Conservation (phyloP, 2,888 invertebrate species). For the Cantharis rustica region DNA sequence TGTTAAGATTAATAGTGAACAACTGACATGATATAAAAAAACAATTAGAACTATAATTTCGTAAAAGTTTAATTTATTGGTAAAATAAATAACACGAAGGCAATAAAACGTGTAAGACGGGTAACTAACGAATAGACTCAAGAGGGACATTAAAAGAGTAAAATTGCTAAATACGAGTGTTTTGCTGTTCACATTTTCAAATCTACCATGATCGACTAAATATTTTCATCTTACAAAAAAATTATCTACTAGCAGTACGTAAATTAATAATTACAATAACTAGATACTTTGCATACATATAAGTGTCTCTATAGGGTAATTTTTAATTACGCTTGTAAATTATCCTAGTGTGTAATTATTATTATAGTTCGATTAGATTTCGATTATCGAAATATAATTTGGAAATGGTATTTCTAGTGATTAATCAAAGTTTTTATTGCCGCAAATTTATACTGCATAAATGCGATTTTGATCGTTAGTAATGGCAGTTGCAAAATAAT, state of each 20-base stretch:
- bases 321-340: not conserved
- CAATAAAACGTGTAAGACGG: not conserved
- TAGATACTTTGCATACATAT: not conserved
- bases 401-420: not conserved
- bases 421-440: not conserved
- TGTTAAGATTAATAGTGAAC: not conserved
- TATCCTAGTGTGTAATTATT: not conserved
- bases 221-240: not conserved
- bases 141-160: not conserved
- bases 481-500: not conserved
- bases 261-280: not conserved
- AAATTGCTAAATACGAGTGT: not conserved
- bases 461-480: not conserved
- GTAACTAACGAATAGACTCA: not conserved
- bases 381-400: not conserved
- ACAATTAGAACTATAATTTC: not conserved
- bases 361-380: not conserved
- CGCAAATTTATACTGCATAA: not conserved
- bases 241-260: not conserved
- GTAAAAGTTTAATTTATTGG: not conserved
- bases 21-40: not conserved
- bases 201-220: not conserved
- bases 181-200: not conserved
- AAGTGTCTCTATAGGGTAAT: not conserved
- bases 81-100: not conserved